Conservation (phyloP, 1,140 invertebrate genomes). For the Rhysida immarginata region DNA sequence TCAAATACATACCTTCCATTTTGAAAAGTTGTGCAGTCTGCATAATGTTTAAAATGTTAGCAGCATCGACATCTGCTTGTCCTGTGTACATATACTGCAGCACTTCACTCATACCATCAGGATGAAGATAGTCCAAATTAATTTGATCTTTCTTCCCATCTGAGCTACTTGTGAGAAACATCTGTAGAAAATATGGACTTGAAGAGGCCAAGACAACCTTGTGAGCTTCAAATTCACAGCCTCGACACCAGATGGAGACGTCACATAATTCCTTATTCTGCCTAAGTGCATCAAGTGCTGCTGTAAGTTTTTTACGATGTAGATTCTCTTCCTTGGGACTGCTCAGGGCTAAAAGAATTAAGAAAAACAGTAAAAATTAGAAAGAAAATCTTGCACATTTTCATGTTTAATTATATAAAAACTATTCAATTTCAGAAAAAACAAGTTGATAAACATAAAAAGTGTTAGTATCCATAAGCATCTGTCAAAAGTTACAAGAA, state of each 20-base stretch:
- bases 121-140: neutral
- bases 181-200: neutral
- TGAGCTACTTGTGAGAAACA: neutral
- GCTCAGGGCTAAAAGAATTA: too few relatives aligned
- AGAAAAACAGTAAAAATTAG: too few relatives aligned
- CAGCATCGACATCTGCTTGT: neutral
- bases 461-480: too few relatives aligned
- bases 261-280: too few relatives aligned
- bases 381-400: too few relatives aligned
- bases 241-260: neutral
- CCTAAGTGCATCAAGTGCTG: too few relatives aligned
- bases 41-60: neutral
- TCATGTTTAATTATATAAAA: too few relatives aligned
- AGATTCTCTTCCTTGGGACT: too few relatives aligned
- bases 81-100: neutral
- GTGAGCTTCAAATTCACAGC: neutral
- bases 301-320: too few relatives aligned
- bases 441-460: too few relatives aligned
- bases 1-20: neutral
- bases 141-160: neutral
- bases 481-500: too few relatives aligned
- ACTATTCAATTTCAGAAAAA: too few relatives aligned
- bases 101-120: neutral
- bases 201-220: neutral
- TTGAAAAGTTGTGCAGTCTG: neutral